A percentile compares a stretch with the other conserved stretches of the same genome.
Conservation (phyloP, 2,797 vertebrate genomes). For the Pseudomugil gertrudae region DNA sequence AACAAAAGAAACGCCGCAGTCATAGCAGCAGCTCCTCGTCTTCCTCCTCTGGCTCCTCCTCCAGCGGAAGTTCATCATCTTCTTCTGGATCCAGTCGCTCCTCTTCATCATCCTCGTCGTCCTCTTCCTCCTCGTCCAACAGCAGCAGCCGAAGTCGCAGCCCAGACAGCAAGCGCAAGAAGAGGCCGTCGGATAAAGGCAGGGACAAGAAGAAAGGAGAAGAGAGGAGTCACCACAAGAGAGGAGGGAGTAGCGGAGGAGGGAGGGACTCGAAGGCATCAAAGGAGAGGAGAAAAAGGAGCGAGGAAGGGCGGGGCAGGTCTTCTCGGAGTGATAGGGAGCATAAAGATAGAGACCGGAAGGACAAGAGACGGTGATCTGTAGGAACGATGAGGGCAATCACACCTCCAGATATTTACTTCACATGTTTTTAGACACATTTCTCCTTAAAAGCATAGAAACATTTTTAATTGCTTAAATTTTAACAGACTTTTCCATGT, state of each 20-base stretch:
- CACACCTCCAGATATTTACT: conserved; percentile 15
- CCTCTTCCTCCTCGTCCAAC: conserved; percentile 87
- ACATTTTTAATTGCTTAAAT: background rate
- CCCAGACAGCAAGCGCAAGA: conserved; percentile 87
- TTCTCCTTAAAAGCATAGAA: conserved; percentile 14
- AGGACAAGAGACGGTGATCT: conserved; percentile 93
- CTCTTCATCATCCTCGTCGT: conserved; percentile 88
- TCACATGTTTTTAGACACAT: conserved; percentile 5
- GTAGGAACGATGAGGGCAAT: conserved; percentile 5
- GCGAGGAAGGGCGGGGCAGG: conserved; percentile 86
- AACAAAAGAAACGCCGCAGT: conserved; percentile 78
- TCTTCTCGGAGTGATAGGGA: conserved; percentile 92
- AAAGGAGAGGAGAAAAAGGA: conserved; percentile 85
- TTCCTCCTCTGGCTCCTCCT: conserved; percentile 89
- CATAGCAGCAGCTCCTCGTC: conserved; percentile 87
- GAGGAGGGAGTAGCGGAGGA: conserved; percentile 87
- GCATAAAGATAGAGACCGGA: conserved; percentile 94
- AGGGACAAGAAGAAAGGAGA: conserved; percentile 83
- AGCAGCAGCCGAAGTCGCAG: conserved; percentile 84
- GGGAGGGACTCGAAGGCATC: conserved; percentile 88
- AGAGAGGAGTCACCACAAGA: conserved; percentile 86
- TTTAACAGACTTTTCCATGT: conserved; percentile 13
- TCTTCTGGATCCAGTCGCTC: conserved; percentile 89
- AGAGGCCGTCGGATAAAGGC: conserved; percentile 85
- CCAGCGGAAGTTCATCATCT: conserved; percentile 88